Percentiles rank a stretch among this genome's conserved stretches.
These are phyloP conservation scores for Dione juno DNA, from an alignment of 2,888 invertebrate genomes.

Conservation along the genomic window DNA sequence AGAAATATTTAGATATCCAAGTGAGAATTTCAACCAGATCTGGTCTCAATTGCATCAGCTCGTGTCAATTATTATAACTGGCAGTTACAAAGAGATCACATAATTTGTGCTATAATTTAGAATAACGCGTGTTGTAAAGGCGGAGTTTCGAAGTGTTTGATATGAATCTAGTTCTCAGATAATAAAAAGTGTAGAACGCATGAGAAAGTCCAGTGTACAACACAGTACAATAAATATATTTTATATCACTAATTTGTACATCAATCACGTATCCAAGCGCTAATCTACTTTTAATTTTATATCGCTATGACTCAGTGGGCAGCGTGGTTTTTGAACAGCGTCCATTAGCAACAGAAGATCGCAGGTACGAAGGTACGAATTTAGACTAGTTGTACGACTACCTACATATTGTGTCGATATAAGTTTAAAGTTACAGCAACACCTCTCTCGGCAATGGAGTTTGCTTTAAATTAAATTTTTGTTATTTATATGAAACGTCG, in stretches of 20 bases:
- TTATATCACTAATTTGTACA: slow-evolving; percentile 33
- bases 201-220: slow-evolving; percentile 54
- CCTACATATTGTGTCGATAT: no score
- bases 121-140: slow-evolving; percentile 10
- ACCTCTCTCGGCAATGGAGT: no score
- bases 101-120: slow-evolving; percentile 7
- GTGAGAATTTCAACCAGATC: neutral
- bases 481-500: no score
- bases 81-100: slow-evolving; percentile 6
- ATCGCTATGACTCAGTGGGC: neutral
- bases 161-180: slow-evolving; percentile 22
- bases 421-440: no score
- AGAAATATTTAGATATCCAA: neutral
- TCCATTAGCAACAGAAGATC: no score
- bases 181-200: slow-evolving; percentile 30
- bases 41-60: neutral
- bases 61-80: slow-evolving; percentile 9
- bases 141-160: slow-evolving; percentile 15
- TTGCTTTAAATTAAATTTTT: no score
- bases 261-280: slow-evolving; percentile 1
- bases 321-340: no score
- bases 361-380: no score
- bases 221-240: slow-evolving; percentile 42
- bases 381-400: no score
- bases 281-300: neutral